Conservation (phyloP, 1,140 invertebrate genomes). For the Globodera rostochiensis region DNA sequence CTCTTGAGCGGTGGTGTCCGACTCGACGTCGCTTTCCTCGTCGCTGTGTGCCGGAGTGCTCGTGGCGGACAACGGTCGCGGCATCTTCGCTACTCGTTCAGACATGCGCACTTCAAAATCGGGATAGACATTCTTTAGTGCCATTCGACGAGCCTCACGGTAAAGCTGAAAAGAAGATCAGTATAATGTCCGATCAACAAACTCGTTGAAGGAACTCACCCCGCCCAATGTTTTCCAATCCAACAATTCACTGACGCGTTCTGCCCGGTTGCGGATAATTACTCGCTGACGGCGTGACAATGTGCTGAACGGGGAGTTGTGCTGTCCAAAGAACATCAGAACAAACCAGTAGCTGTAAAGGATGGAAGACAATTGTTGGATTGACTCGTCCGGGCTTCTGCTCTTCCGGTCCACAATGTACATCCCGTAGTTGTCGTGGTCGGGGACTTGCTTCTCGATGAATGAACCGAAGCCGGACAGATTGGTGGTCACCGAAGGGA, state of each 20-base stretch:
- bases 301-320: constrained; percentile 73
- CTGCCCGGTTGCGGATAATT: constrained; percentile 95
- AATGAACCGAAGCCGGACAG: constrained; percentile 99
- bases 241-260: constrained; percentile 90
- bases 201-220: constrained; percentile 22
- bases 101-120: constrained; percentile 61
- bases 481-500: constrained; percentile 95
- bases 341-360: constrained; percentile 56
- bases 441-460: constrained; percentile 95
- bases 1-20: constrained; percentile 55
- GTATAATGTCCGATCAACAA: neutral
- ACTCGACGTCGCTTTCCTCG: constrained; percentile 46
- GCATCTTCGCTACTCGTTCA: constrained; percentile 56
- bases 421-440: constrained; percentile 97
- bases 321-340: neutral
- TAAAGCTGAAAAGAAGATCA: constrained; percentile 51
- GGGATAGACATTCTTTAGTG: constrained; percentile 58
- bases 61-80: constrained; percentile 55
- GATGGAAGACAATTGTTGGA: constrained; percentile 86
- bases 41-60: constrained; percentile 52
- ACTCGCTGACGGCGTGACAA: constrained; percentile 91
- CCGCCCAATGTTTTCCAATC: constrained; percentile 89
- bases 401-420: constrained; percentile 93
- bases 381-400: constrained; percentile 83
- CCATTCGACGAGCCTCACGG: constrained; percentile 62